Percentiles rank a stretch among this genome's conserved stretches.
Evolutionary conservation across 2,113 vertebrate genomes (phyloP).

Genomic region (Ptychochromis oligacanthus): DNA sequence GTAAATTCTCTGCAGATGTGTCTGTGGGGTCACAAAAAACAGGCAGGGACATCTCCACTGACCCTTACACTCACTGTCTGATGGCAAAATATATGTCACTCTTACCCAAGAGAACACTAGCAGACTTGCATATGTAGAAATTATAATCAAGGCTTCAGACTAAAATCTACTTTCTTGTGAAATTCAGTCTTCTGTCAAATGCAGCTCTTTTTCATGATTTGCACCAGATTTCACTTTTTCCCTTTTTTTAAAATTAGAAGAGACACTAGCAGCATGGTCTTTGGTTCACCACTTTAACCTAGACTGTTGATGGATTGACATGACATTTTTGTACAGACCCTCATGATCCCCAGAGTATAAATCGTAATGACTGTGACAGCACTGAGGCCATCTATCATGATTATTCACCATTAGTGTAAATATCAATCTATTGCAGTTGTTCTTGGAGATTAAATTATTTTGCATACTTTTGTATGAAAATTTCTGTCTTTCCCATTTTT

Average conservation of each 20-base stretch:
- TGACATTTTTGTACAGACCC: background rate
- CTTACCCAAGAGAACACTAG: background rate
- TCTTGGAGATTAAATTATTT: background rate
- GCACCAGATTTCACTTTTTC: background rate
- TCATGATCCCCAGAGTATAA: background rate
- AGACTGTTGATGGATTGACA: too few species aligned
- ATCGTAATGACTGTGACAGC: background rate
- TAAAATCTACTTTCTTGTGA: background rate
- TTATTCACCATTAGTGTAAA: background rate
- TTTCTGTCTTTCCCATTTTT: background rate
- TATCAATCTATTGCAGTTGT: background rate
- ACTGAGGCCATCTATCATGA: background rate
- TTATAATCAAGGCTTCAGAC: background rate
- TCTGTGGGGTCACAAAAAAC: background rate
- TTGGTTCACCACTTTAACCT: too few species aligned
- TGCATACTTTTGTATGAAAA: background rate
- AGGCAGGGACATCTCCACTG: too few species aligned
- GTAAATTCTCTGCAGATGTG: background rate
- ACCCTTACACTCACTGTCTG: background rate
- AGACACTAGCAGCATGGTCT: too few species aligned
- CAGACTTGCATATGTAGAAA: fast-evolving
- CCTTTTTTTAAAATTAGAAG: too few species aligned
- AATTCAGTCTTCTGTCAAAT: background rate
- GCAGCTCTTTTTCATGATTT: background rate
- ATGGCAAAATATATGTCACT: background rate